Evolutionary conservation across 2,113 vertebrate species (phyloP), one percentile per base, ranked within the genome.

Genomic region (Hiodon tergisus): DNA sequence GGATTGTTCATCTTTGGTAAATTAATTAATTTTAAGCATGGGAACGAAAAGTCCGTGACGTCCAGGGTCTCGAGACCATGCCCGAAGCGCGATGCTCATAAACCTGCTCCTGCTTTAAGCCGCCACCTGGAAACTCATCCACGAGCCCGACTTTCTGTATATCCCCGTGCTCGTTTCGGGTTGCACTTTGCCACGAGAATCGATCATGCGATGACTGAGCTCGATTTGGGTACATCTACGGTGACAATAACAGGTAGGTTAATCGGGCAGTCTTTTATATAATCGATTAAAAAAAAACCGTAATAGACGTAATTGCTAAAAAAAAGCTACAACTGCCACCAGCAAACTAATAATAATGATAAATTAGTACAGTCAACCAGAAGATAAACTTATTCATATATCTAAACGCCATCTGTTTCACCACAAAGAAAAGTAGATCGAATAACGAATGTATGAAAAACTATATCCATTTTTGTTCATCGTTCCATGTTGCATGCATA

Each of bases 201-300:
- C 81, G 86, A 90, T 84, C 89, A 91, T 92, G 91, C 90, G 87
- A 91, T 92, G 90, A 92, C 85, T 86, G 86, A 80, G 84, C 77
- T 89, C 84, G 83, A 86, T 83, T 81, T 88, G 85, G 85, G 82
- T 79, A 85, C 83, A 84, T 84, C 83, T 71, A 85, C 83, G 61
- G 77, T 86, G 79, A 85, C 85, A 80, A 83, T 82, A 85, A 84
- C 86, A 92, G 91, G 91, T 92, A 71, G 70, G 70, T 14, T 48
- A 92, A 86, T 46, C 31, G 31, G 31, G 31, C 31, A 31, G 31
- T 2, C 31, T 31, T 31, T 31, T 31, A 31, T 31, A 31, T 31
- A 31, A 31, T 31, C 31, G 31, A 31, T 31, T 1, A 31, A 31
- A 31, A 59, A 76, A 78, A 10, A 6, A 48, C 31, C 51, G 61